Evolutionary conservation across 2,797 vertebrate genomes (phyloP).

Genomic region (Rhinella marina): DNA sequence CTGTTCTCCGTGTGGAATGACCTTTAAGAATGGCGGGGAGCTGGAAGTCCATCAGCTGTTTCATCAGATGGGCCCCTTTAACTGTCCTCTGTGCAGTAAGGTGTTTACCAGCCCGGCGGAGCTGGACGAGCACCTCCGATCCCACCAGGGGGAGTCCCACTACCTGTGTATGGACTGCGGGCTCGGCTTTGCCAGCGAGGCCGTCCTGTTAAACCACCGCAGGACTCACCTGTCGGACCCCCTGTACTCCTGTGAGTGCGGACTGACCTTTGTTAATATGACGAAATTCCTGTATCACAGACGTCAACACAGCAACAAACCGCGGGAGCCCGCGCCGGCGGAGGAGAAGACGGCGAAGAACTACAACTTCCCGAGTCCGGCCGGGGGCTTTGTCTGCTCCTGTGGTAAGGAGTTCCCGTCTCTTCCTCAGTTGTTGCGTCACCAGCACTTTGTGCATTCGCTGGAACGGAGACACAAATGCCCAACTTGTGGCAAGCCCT

Average conservation of each 20-base stretch:
- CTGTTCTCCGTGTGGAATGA: conserved; percentile 66
- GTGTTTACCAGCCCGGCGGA: conserved; percentile 63
- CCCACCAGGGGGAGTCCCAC: conserved; percentile 69
- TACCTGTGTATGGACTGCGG: conserved; percentile 87
- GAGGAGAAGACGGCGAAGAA: neutral
- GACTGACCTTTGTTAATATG: conserved; percentile 85
- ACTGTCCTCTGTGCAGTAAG: conserved; percentile 69
- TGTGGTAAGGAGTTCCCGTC: conserved; percentile 70
- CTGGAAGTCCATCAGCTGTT: conserved; percentile 67
- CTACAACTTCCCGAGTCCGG: conserved; percentile 16
- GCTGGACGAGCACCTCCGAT: conserved; percentile 68
- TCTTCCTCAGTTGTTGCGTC: conserved; percentile 68
- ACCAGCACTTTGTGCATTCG: conserved; percentile 75
- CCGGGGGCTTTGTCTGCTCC: conserved; percentile 65
- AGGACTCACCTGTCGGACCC: conserved; percentile 78
- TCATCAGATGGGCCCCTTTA: conserved; percentile 69
- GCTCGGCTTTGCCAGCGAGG: conserved; percentile 75
- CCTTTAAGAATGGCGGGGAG: conserved; percentile 60
- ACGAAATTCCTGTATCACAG: conserved; percentile 92
- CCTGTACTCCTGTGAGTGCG: conserved; percentile 83
- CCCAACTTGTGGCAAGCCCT: conserved; percentile 87
- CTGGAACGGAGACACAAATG: conserved; percentile 79
- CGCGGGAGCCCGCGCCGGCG: conserved; percentile 60
- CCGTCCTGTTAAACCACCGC: conserved; percentile 78
- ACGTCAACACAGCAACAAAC: conserved; percentile 73